Percentiles rank a stretch among this genome's conserved stretches.
phyloP scores from a whole-genome alignment of 2,888 invertebrate species.

The Siphonodentalium dalli region DNA sequence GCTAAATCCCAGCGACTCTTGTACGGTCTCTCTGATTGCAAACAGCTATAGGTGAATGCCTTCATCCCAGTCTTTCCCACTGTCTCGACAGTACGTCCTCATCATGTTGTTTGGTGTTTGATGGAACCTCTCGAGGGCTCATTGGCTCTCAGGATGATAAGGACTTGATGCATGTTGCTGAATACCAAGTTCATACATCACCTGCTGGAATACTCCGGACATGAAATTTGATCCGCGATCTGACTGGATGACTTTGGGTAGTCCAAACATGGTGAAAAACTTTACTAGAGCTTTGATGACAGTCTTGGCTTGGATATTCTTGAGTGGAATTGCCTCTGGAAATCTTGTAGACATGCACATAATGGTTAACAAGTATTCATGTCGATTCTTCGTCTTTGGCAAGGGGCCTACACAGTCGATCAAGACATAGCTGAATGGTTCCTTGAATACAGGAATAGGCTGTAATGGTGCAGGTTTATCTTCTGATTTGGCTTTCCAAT shows the following conservation, averaged over 20 bases:
- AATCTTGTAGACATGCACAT: conserved; percentile 16
- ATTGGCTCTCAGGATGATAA: conserved; percentile 27
- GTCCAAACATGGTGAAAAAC: conserved; percentile 30
- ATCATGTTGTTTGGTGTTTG: conserved; percentile 29
- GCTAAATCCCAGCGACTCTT: conserved; percentile 33
- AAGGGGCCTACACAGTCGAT: no score
- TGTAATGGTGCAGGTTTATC: no score
- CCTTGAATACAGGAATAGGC: no score
- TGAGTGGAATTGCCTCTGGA: conserved; percentile 35
- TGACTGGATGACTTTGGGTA: conserved; percentile 29
- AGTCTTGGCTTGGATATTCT: conserved; percentile 26
- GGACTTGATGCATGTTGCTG: conserved; percentile 11
- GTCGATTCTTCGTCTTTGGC: no score
- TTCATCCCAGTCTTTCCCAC: conserved; percentile 27
- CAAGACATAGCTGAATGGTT: no score
- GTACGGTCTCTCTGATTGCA: conserved; percentile 24
- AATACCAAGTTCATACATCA: conserved; percentile 19
- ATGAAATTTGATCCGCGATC: conserved; percentile 34
- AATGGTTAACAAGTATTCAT: background rate
- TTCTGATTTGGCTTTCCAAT: no score
- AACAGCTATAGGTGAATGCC: conserved; percentile 25
- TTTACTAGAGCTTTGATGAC: conserved; percentile 28
- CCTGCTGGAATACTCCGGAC: conserved; percentile 28
- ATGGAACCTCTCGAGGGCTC: conserved; percentile 23
- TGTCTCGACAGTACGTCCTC: conserved; percentile 22